Evolutionary conservation across 2,888 invertebrate genomes (phyloP), one percentile per base, ranked within the genome.

Genomic region (Creontiades dilutus): DNA sequence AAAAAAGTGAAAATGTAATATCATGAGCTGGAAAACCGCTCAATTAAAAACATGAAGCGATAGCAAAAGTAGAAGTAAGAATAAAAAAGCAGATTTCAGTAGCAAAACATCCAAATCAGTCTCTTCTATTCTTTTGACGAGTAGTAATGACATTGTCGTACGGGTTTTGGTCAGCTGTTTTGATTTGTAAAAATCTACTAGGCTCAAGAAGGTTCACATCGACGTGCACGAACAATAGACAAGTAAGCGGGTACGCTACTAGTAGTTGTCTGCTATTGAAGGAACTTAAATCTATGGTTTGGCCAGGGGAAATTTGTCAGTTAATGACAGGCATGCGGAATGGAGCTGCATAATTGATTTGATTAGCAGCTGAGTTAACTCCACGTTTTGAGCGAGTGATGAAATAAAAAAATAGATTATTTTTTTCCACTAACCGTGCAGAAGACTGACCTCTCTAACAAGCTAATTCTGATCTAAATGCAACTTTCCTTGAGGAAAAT

Each of bases 351-450:
- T 37, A 37, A 37, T 37, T 37, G 37, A 37, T 37, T 37, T 37
- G 37, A 37, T 37, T 37, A 37, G 68, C 68, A 68, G 23, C 68
- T 9, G 68, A 23, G 68, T 68, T 23, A 23, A 23, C 23, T 82
- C 19, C 52, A 82, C 37, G 37, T 4, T 7, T 82, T 82, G 82
- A 82, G 82, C 82, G 82, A 82, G 82, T 52, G 80, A 46, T 82
- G 82, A 82, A 82, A 82, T 82, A 82, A 82, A 82, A 82, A 82
- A 82, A 82, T 82, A 82, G 3, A 82, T 16, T 28, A 52, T 68
- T 68, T 68, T n/a, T 68, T n/a, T 68, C 23, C 57, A 11, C 68
- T 68, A 68, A 68, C 68, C 27, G 68, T 68, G 68, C 68, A 68
- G 68, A 68, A 37, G 37, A 37, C 37, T 37, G 68, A 23, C 27